Evolutionary conservation across 2,113 vertebrate genomes (phyloP), one percentile per base, ranked within the genome.

Genomic region (Ceratotherium simum): DNA sequence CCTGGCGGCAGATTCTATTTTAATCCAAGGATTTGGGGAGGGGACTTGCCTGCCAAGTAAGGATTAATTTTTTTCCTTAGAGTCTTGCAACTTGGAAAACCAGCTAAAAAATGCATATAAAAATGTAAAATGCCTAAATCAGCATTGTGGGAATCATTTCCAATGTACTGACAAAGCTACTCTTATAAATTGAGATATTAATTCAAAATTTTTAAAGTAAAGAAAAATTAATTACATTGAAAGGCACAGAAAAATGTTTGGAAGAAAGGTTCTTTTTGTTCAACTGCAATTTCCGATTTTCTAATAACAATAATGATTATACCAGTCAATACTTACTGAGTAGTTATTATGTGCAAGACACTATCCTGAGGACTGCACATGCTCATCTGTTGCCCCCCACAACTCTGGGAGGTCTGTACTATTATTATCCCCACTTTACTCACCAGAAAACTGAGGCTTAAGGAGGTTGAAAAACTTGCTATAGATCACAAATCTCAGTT

Each of bases 11-110:
- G 94, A 93, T 94, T 86, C 98, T 97, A 89, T 95, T 98, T 97
- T 97, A 97, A 98, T 97, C 94, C 76, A 51, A 97, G 94, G 97
- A 97, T 98, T 96, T 97, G 96, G 76, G 96, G 97, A 96, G 96
- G 94, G 96, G 85, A 82, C 95, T 95, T 96, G 84, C 65, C 90
- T 96, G 70, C 92, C 95, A 97, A 91, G 64, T 76, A 75, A 96
- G 92, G 97, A 97, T 97, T 96, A 97, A 92, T 17, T 78, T 21
- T 84, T 79, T 65, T 36, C 94, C 78, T 97, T 78, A 58, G 82
- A 96, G 92, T 94, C 92, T 96, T 95, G 75, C 1, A 4, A 96
- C 88, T 97, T 94, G 94, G 86, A 90, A 96, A 97, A 92, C 54
- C 95, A 96, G 94, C 93, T 92, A 94, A 93, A 93, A 97, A 95